These are phyloP conservation scores for Prunella strophiata DNA, from an alignment of 2,797 vertebrate species.

Conservation along the genomic window DNA sequence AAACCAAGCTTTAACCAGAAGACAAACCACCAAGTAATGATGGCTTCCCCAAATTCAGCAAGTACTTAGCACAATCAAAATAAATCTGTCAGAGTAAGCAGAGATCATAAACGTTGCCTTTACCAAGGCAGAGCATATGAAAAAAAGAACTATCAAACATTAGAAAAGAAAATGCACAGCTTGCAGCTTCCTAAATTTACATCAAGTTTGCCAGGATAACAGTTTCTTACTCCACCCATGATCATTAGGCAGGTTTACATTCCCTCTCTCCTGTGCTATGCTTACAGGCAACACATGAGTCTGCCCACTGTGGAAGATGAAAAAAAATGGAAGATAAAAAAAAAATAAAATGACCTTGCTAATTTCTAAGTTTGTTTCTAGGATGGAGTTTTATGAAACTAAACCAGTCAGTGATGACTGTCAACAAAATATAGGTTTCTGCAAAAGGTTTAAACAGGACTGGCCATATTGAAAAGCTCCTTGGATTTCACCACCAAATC, in stretches of 20 bases:
- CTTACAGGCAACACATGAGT: neutral
- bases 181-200: neutral
- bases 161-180: neutral
- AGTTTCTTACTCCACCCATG: neutral
- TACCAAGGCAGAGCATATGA: neutral
- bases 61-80: neutral
- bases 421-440: neutral
- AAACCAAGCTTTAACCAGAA: neutral
- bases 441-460: slow-evolving; percentile 18
- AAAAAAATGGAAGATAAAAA: neutral
- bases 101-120: neutral
- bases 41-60: neutral
- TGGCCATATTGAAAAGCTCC: neutral
- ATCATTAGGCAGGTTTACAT: neutral
- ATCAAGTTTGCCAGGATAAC: neutral
- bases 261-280: neutral
- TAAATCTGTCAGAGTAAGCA: neutral
- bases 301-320: neutral
- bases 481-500: neutral
- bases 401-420: neutral
- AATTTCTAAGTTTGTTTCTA: neutral
- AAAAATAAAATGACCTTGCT: neutral
- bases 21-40: neutral
- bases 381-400: neutral
- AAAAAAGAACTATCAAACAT: neutral